Evolutionary conservation across 2,113 vertebrate species (phyloP).

Genomic region (Pholis gunnellus): DNA sequence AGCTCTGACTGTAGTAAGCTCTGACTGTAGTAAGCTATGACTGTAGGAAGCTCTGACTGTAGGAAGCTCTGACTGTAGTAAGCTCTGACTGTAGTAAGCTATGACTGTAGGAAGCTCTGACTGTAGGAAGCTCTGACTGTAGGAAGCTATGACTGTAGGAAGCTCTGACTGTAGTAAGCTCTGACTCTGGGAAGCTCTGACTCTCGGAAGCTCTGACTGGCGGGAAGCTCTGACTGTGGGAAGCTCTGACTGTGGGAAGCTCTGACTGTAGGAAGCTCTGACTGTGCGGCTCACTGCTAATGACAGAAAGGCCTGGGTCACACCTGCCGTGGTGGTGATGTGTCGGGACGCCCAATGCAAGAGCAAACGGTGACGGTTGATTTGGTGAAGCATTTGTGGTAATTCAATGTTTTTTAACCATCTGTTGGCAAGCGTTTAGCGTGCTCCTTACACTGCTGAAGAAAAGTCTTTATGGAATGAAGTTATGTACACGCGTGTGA

Average conservation of each 20-base stretch:
- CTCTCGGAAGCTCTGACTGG: not conserved
- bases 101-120: no score
- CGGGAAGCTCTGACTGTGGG: not conserved
- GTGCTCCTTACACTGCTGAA: not conserved
- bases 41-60: no score
- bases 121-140: no score
- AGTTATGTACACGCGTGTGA: not conserved
- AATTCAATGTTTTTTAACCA: not conserved
- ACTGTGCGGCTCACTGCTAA: not conserved
- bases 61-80: no score
- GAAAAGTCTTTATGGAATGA: not conserved
- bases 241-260: no score
- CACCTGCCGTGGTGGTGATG: conserved; percentile 13
- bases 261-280: not conserved
- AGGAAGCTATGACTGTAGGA: no score
- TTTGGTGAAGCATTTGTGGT: not conserved
- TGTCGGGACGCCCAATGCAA: not conserved
- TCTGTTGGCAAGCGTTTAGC: not conserved
- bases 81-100: conserved; percentile 5
- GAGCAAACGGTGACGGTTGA: not conserved
- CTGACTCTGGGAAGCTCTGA: no score
- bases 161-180: no score
- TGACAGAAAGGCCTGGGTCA: not conserved
- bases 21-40: no score
- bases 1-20: no score